Conservation (phyloP, 2,113 vertebrate species). For the Amphilophus citrinellus region DNA sequence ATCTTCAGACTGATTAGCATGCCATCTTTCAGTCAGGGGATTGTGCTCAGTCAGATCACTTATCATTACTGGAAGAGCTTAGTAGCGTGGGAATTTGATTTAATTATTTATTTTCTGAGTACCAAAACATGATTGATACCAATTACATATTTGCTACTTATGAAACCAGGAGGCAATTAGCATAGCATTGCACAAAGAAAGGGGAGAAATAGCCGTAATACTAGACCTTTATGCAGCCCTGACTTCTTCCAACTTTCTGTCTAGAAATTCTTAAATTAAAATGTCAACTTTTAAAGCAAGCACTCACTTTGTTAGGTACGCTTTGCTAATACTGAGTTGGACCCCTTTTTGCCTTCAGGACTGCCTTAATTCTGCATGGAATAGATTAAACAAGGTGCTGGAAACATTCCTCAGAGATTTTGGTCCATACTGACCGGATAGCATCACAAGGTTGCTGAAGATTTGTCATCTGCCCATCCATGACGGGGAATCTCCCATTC, state of each 20-base stretch:
- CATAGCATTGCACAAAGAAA: not conserved
- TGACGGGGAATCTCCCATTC: no score
- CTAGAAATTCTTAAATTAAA: not conserved
- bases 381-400: not conserved
- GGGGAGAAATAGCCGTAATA: not conserved
- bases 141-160: not conserved
- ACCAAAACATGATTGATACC: not conserved
- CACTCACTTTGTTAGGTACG: not conserved
- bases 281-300: no score
- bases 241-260: accelerated
- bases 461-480: no score
- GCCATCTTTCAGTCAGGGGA: no score
- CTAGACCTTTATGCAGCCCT: accelerated
- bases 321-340: not conserved
- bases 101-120: not conserved
- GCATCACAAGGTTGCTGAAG: no score
- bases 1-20: not conserved
- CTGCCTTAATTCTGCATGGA: not conserved
- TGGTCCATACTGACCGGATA: no score
- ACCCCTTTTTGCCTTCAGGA: not conserved
- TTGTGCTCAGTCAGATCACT: not conserved
- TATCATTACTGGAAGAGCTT: not conserved
- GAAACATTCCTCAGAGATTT: not conserved
- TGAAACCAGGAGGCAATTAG: not conserved
- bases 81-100: not conserved